Evolutionary conservation across 1,140 invertebrate species (phyloP).

Genomic region (Panulirus ornatus): DNA sequence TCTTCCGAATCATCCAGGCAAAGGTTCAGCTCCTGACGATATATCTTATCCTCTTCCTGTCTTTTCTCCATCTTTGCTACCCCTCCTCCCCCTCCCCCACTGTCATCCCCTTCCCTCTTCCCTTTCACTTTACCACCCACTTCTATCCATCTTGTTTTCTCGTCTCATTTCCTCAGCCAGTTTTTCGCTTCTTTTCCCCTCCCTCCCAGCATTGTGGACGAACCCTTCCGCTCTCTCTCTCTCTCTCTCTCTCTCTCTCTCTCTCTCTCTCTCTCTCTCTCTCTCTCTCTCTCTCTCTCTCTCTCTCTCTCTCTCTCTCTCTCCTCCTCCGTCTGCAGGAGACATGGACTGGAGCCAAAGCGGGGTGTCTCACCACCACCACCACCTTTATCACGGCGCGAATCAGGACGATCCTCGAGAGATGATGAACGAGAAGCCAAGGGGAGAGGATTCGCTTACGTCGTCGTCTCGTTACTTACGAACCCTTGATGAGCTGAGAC

Average conservation of each 20-base stretch:
- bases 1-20: too few species aligned
- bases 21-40: too few species aligned
- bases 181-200: background rate
- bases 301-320: background rate
- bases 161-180: background rate
- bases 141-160: too few species aligned
- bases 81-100: background rate
- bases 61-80: background rate
- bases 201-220: background rate
- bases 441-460: too few species aligned
- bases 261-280: background rate
- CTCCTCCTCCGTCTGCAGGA: background rate
- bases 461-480: too few species aligned
- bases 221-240: background rate
- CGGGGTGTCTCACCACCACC: too few species aligned
- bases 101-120: too few species aligned
- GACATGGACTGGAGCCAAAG: too few species aligned
- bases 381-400: too few species aligned
- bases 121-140: background rate
- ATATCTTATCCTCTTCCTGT: background rate
- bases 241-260: background rate
- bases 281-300: background rate
- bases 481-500: too few species aligned
- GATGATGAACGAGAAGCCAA: too few species aligned
- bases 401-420: too few species aligned